A percentile compares a stretch with the other conserved stretches of the same genome.
Conservation (phyloP, 2,113 vertebrate genomes). For the Caretta caretta region DNA sequence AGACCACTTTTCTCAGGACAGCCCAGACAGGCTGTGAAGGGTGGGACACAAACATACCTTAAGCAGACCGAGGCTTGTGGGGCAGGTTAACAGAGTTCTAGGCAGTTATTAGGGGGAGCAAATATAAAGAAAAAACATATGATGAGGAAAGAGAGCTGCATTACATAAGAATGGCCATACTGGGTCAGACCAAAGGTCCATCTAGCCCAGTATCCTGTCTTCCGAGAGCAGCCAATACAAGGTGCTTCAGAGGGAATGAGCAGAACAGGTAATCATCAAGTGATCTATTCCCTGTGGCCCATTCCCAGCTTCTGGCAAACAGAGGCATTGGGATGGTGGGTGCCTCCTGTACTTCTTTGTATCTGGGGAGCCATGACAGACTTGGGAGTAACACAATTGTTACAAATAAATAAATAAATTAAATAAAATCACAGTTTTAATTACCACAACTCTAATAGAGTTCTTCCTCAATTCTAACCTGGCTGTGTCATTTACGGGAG, state of each 20-base stretch:
- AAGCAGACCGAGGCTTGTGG: not conserved
- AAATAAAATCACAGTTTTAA: not conserved
- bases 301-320: too few species aligned
- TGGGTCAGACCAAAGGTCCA: too few species aligned
- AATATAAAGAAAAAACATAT: not conserved
- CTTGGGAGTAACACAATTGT: not conserved
- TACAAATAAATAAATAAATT: too few species aligned
- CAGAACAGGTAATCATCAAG: too few species aligned
- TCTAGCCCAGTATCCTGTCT: too few species aligned
- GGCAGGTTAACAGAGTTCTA: not conserved
- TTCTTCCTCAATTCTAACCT: not conserved
- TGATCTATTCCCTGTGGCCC: too few species aligned
- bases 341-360: not conserved
- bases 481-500: not conserved
- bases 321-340: too few species aligned
- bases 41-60: not conserved
- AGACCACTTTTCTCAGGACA: not conserved
- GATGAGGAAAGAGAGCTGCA: not conserved
- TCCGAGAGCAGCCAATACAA: too few species aligned
- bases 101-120: not conserved
- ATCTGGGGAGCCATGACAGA: not conserved
- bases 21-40: not conserved
- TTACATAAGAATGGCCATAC: not conserved
- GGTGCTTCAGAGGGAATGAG: too few species aligned
- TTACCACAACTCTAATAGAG: not conserved